A percentile compares a stretch with the other conserved stretches of the same genome.
Conservation (phyloP, 2,797 vertebrate genomes). For the Centroberyx gerrardi region DNA sequence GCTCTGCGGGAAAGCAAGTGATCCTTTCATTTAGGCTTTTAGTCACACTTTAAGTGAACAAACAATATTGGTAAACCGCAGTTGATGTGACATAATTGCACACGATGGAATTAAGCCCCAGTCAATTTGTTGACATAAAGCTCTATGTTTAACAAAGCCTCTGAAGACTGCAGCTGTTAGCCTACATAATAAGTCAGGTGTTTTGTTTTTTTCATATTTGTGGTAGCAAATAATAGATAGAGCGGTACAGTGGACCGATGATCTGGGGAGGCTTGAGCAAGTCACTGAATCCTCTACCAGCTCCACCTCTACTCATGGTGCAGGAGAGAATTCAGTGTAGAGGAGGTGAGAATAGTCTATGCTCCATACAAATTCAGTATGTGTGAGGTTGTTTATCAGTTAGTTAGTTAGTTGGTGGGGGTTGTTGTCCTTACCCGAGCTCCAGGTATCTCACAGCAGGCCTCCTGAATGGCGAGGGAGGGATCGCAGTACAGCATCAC, state of each 20-base stretch:
- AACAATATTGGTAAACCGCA: conserved; percentile 31
- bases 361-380: neutral
- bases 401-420: neutral
- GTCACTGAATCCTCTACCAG: no score
- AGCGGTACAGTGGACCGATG: neutral
- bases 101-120: conserved; percentile 37
- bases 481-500: conserved; percentile 93
- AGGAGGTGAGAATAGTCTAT: neutral
- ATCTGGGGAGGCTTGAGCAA: no score
- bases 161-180: conserved; percentile 12
- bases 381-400: neutral
- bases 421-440: conserved; percentile 86
- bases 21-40: conserved; percentile 41
- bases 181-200: conserved; percentile 17
- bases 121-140: conserved; percentile 38
- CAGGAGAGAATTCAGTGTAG: neutral
- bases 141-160: conserved; percentile 16
- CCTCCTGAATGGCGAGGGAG: conserved; percentile 89
- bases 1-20: neutral
- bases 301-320: no score
- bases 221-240: conserved; percentile 8
- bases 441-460: conserved; percentile 94
- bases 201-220: conserved; percentile 14
- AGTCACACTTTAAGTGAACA: conserved; percentile 38
- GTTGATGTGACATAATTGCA: conserved; percentile 46